Conservation (phyloP, 64 coral and sea anemone species). For the Montipora foliosa region DNA sequence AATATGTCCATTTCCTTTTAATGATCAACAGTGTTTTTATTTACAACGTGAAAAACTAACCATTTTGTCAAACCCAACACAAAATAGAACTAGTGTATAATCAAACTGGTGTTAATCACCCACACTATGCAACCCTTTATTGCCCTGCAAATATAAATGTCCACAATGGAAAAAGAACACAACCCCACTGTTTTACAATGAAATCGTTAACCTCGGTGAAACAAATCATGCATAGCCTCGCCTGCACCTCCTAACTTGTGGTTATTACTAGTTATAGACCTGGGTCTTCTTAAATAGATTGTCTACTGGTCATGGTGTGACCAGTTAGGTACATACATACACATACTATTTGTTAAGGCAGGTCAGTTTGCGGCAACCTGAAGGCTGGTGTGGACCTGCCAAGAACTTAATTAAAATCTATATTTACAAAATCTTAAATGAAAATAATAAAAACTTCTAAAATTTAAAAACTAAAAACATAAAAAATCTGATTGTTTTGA, state of each 20-base stretch:
- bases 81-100: conserved; percentile 30
- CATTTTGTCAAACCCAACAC: conserved; percentile 13
- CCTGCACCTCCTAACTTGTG: neutral
- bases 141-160: neutral
- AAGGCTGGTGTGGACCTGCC: too few relatives aligned
- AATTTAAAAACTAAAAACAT: too few relatives aligned
- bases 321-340: too few relatives aligned
- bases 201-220: neutral
- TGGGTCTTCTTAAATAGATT: too few relatives aligned
- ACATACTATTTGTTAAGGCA: too few relatives aligned
- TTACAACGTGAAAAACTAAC: conserved; percentile 40
- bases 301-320: too few relatives aligned
- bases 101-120: conserved; percentile 2
- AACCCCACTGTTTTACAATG: conserved; percentile 2
- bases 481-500: too few relatives aligned
- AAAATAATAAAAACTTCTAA: too few relatives aligned
- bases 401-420: too few relatives aligned
- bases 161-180: neutral
- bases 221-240: conserved; percentile 1
- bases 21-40: conserved; percentile 52
- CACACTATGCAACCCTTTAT: conserved; percentile 7
- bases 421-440: too few relatives aligned
- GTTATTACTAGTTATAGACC: neutral
- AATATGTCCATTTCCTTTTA: conserved; percentile 15
- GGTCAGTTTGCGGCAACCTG: too few relatives aligned